Evolutionary conservation across 2,797 vertebrate species (phyloP), one percentile per base, ranked within the genome.

Genomic region (Crocodylus rhombifer): DNA sequence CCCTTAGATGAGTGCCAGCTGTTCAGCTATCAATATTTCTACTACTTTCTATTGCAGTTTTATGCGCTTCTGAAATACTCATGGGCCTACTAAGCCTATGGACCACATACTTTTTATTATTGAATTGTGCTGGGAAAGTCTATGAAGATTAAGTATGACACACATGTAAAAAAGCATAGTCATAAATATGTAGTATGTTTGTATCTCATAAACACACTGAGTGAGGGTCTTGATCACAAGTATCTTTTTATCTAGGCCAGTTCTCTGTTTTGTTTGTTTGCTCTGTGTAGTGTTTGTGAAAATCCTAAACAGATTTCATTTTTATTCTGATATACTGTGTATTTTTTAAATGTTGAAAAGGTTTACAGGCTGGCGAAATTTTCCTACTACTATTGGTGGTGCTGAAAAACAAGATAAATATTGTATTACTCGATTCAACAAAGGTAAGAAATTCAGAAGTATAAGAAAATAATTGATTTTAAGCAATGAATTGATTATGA

Each of bases 1-100:
- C 75, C 77, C 91, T 82, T 51, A 86, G 85, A 86, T 61, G 87
- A 81, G 75, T 55, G 76, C 91, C 94, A 96, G 96, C 86, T 96
- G 95, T 87, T 94, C 91, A 86, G 80, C 36, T 87, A 30, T 55
- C 58, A 62, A 13, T 73, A 76, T 78, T 75, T 58, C 65, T n/a
- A n/a, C 20, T 23, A 30, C 10, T 36, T 18, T 51, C 62, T 36
- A 7, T 15, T 58, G 79, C 93, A 82, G 83, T 64, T 92, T 86
- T 77, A 21, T 80, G 51, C 63, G 83, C 63, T 83, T 84, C 63
- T 87, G 91, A 90, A 93, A 30, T 77, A 17, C 69, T 77, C 0
- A 0, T 74, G 57, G 62, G 51, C 55, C 86, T 69, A 2, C 5
- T 86, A 90, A 91, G 69, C 63, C 55, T 58, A 51, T 0, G 23